Evolutionary conservation across 1,140 invertebrate species (phyloP).

Genomic region (Pogonus chalceus): DNA sequence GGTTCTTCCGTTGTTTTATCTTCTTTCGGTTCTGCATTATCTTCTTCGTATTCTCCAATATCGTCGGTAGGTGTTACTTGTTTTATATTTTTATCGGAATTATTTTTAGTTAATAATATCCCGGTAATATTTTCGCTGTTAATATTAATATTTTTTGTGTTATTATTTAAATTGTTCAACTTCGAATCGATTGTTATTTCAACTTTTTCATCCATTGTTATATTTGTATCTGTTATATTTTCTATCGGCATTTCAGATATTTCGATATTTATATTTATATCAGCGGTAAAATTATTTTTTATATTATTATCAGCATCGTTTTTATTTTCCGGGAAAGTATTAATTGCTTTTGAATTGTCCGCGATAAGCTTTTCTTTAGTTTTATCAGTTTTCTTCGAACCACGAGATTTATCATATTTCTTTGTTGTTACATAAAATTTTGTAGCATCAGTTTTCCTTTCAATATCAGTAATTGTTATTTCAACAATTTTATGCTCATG

Average conservation of each 20-base stretch:
- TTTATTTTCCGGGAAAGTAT: not conserved
- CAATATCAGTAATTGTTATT: conserved; percentile 1
- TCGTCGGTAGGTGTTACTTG: not conserved
- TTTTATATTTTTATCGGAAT: not conserved
- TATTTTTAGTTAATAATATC: not conserved
- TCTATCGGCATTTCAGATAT: not conserved
- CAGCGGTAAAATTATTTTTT: not conserved
- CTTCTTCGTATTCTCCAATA: not conserved
- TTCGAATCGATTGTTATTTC: conserved; percentile 2
- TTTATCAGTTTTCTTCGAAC: not conserved
- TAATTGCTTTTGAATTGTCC: not conserved
- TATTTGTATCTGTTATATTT: not conserved
- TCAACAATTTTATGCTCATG: conserved; percentile 13
- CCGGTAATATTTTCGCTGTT: not conserved
- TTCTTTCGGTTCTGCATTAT: conserved; percentile 17
- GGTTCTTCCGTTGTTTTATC: conserved; percentile 10
- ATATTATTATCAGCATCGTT: not conserved
- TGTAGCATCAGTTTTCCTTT: not conserved
- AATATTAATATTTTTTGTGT: not conserved
- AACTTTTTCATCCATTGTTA: too few relatives aligned
- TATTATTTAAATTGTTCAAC: not conserved
- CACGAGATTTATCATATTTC: not conserved
- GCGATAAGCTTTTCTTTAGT: not conserved
- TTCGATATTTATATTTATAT: not conserved
- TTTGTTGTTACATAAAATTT: conserved; percentile 6